Evolutionary conservation across 1,140 invertebrate genomes (phyloP), one percentile per base, ranked within the genome.

Genomic region (Phymorhynchus buccinoides): DNA sequence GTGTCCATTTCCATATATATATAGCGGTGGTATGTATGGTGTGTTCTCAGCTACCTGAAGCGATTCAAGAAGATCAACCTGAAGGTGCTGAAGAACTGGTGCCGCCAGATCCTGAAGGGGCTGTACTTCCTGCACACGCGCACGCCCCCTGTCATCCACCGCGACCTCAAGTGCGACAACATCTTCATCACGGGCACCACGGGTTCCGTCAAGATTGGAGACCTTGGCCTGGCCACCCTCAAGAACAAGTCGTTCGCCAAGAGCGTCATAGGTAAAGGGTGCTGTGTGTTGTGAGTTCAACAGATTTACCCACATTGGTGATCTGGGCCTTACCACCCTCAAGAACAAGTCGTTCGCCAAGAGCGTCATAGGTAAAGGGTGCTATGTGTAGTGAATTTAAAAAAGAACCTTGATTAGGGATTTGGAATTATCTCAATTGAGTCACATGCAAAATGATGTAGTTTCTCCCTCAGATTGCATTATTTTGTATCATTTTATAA

Each of bases 221-320:
- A 99, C 94, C 95, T 99, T 79, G 99, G 99, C 30, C 94, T 99
- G 83, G 99, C 99, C n/a, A 99, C 99, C 22, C 94, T 99, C 68
- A 99, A 99, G 94, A 99, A 99, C 94, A 96, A 98, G 89, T 99
- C 98, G 90, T 99, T 99, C 94, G 99, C 98, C 52, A 99, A 99
- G 94, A 99, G 97, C 92, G 98, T 99, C 81, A 99, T 99, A 90
- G 98, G 98, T 96, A 91, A 80, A 80, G 66, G 30, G 81, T 77
- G 84, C 78, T 85, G 85, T 77, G 44, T 48, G 44, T 48, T 48
- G n/a, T n/a, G n/a, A n/a, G n/a, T n/a, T n/a, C n/a, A n/a, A n/a
- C n/a, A n/a, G n/a, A n/a, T n/a, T n/a, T n/a, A n/a, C n/a, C n/a
- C n/a, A n/a, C n/a, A 99, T 99, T 92, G 99, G 99, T 30, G 99